These are phyloP conservation scores for Zeus faber DNA, from an alignment of 2,113 vertebrate genomes.

Conservation along the genomic window DNA sequence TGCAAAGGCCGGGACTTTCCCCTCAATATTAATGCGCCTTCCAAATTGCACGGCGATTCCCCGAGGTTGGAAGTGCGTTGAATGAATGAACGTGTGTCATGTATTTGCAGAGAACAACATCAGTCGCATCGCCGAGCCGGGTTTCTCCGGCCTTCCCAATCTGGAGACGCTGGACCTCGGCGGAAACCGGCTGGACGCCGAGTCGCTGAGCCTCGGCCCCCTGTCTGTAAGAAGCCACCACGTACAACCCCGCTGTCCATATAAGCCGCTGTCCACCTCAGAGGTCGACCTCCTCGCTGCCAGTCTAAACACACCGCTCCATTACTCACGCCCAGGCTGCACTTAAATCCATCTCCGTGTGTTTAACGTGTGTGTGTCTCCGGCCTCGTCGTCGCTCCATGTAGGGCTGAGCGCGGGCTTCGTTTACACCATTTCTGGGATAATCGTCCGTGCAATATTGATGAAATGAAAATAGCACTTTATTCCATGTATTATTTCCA, in stretches of 20 bases:
- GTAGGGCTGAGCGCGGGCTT: background rate
- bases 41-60: too few relatives aligned
- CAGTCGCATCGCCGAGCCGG: constrained; percentile 48
- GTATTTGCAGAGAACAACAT: constrained; percentile 75
- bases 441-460: background rate
- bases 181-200: constrained; percentile 72
- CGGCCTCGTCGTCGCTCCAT: too few relatives aligned
- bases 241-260: background rate
- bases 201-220: constrained; percentile 55
- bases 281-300: too few relatives aligned
- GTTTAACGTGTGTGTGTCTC: too few relatives aligned
- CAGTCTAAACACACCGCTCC: too few relatives aligned
- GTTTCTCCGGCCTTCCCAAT: constrained; percentile 69
- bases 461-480: constrained; percentile 24
- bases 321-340: too few relatives aligned
- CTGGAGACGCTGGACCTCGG: constrained; percentile 79
- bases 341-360: too few relatives aligned
- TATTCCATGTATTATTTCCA: constrained; percentile 34
- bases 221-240: constrained; percentile 63
- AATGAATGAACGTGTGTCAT: constrained; percentile 10
- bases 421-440: background rate
- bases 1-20: too few relatives aligned
- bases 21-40: too few relatives aligned
- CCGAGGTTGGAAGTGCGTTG: too few relatives aligned
- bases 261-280: background rate